Percentiles rank a stretch among this genome's conserved stretches.
phyloP scores from a whole-genome alignment of 1,140 invertebrate genomes.

The Triops longicaudatus region DNA sequence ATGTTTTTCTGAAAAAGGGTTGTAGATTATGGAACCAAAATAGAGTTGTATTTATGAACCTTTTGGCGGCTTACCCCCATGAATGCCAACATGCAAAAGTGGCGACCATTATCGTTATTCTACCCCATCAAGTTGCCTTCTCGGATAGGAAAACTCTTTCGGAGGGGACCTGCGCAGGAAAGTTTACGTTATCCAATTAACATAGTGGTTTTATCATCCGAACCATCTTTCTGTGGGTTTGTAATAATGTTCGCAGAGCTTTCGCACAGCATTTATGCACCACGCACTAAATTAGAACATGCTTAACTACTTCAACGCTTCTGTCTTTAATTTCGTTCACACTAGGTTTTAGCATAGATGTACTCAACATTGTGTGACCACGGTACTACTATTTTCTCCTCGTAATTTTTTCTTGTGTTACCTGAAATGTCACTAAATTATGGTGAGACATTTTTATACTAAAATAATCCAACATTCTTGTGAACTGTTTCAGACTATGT shows the following conservation, averaged over 20 bases:
- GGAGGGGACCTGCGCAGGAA: background rate
- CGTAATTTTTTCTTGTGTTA: no score
- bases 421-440: no score
- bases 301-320: background rate
- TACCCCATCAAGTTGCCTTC: background rate
- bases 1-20: background rate
- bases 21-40: background rate
- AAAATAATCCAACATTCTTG: background rate
- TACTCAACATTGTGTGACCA: no score
- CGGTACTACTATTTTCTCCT: no score
- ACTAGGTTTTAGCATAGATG: background rate
- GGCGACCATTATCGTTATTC: slow-evolving; percentile 2
- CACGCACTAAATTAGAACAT: background rate
- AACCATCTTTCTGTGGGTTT: background rate
- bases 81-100: background rate
- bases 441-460: no score
- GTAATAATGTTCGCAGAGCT: background rate
- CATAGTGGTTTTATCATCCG: background rate
- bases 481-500: background rate
- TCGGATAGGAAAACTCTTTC: background rate
- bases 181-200: slow-evolving; percentile 1
- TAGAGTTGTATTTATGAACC: background rate
- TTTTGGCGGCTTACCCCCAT: background rate
- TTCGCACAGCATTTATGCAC: background rate
- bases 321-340: background rate